Conservation (phyloP, 2,113 vertebrate species). For the Eurypyga helias region DNA sequence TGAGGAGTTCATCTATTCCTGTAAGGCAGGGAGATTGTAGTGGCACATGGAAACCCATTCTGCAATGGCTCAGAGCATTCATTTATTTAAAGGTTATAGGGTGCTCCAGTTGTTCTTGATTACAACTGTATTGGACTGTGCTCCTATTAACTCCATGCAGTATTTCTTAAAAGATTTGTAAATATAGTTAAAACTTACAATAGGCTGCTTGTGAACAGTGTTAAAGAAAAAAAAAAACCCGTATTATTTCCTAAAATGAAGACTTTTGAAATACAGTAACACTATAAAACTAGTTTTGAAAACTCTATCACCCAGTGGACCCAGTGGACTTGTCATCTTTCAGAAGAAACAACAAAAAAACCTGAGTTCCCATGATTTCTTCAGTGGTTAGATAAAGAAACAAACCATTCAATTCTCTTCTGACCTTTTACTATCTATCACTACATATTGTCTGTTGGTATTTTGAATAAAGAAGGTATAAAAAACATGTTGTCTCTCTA, state of each 20-base stretch:
- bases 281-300: neutral
- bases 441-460: neutral
- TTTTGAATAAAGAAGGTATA: neutral
- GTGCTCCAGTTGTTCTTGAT: rapidly evolving
- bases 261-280: neutral
- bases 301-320: rapidly evolving
- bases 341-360: neutral
- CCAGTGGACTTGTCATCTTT: neutral
- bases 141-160: neutral
- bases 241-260: neutral
- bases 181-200: neutral
- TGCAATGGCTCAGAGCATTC: neutral
- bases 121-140: neutral
- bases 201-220: neutral
- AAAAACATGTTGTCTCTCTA: neutral
- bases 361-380: neutral
- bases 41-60: neutral
- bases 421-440: neutral
- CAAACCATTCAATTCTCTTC: neutral
- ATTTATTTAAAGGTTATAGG: neutral
- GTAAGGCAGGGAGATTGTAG: neutral
- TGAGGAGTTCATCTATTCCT: neutral
- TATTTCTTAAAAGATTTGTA: neutral
- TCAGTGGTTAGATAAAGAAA: neutral
- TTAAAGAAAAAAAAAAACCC: too few species aligned